Conservation (phyloP, 1,140 invertebrate species). For the Delia radicum region DNA sequence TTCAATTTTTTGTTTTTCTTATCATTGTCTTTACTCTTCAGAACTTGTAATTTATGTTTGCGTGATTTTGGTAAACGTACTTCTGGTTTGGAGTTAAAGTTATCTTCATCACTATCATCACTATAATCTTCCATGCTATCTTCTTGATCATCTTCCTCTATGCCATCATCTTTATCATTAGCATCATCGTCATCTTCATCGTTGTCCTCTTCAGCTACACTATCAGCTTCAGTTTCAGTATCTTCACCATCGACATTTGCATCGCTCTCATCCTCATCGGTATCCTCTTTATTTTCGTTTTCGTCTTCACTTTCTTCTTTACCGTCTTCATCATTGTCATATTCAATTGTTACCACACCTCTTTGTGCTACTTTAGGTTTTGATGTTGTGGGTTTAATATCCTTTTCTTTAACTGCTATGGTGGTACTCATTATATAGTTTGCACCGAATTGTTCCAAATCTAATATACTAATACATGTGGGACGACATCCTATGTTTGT, state of each 20-base stretch:
- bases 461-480: slow-evolving; percentile 60
- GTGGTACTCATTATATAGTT: slow-evolving; percentile 12
- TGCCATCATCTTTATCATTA: slow-evolving; percentile 26
- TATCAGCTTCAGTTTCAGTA: slow-evolving; percentile 1
- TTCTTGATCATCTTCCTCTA: slow-evolving; percentile 14
- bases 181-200: slow-evolving; percentile 7
- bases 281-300: slow-evolving; percentile 22
- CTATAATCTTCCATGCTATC: not conserved
- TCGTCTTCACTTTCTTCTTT: not conserved
- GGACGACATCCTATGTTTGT: slow-evolving; percentile 63
- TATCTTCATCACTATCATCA: not conserved
- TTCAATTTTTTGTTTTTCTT: slow-evolving; percentile 10
- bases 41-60: slow-evolving; percentile 20
- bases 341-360: slow-evolving; percentile 40
- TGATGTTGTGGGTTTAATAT: slow-evolving; percentile 21
- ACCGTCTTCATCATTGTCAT: slow-evolving; percentile 28
- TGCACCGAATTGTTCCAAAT: slow-evolving; percentile 36
- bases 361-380: slow-evolving; percentile 6
- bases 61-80: slow-evolving; percentile 21
- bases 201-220: slow-evolving; percentile 12
- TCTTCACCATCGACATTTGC: slow-evolving; percentile 12
- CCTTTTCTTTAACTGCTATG: not conserved
- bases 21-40: not conserved
- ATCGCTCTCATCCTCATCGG: slow-evolving; percentile 16
- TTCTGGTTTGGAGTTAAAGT: not conserved